Evolutionary conservation across 2,113 vertebrate species (phyloP), one percentile per base, ranked within the genome.

Genomic region (Ovibos moschatus): DNA sequence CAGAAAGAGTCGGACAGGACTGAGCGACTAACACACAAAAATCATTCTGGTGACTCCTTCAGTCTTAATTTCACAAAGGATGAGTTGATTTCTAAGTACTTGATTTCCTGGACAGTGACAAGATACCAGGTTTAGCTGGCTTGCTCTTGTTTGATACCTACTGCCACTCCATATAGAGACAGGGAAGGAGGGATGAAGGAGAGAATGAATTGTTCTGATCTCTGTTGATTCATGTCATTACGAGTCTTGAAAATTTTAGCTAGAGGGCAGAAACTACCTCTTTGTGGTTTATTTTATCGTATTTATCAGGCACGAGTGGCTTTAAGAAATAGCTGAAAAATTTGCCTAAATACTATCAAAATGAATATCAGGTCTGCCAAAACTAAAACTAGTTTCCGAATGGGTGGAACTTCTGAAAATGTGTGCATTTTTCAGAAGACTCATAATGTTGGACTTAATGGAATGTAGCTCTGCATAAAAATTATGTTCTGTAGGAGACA

Each of bases 361-460:
- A 89, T 64, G 88, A 74, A 8, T 89, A 87, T 92, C 17, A 58
- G 14, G 28, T 96, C 19, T 91, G 53, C n/a, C 91, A 81, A 82
- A 95, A 67, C 27, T 71, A 33, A 85, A 87, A 87, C 50, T 60
- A 76, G 57, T 74, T 97, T 94, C 87, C 23, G 11, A 91, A 57
- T 86, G 36, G 13, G n/a, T 89, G 53, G 11, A 74, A 79, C 50
- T 64, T 74, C n/a, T 74, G 36, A 74, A 74, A 58, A 1, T 67
- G 40, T 96, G 53, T 91, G 76, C 47, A 58, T 96, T 96, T 95
- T 96, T 58, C 87, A 96, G 79, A 94, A 92, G 87, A 89, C 25
- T 89, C 40, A 57, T 95, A 87, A 58, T 87, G 55, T 91, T 85
- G 40, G 53, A 82, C 14, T 92, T 94, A 87, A 4, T 86, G 47